Conservation (phyloP, 2,888 invertebrate species). For the Eilema griseolum region DNA sequence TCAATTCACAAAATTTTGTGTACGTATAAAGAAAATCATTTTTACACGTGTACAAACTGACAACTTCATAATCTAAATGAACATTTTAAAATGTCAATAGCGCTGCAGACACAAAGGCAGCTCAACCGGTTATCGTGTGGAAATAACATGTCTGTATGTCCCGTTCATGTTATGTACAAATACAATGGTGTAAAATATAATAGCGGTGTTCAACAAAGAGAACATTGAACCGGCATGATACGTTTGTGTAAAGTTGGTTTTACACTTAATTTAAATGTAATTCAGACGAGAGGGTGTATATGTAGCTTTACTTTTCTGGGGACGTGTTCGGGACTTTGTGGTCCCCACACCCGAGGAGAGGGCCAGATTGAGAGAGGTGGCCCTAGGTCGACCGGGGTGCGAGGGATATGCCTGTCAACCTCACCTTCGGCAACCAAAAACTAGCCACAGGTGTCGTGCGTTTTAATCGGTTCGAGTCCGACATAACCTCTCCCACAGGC, state of each 20-base stretch:
- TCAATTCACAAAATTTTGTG: not conserved
- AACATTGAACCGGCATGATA: slow-evolving; percentile 6
- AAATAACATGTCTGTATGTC: slow-evolving; percentile 42
- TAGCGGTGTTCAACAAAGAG: slow-evolving; percentile 18
- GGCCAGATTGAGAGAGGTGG: too few relatives aligned
- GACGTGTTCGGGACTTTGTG: too few relatives aligned
- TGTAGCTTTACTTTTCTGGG: too few relatives aligned
- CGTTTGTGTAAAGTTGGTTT: not conserved
- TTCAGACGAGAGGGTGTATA: too few relatives aligned
- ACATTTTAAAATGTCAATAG: not conserved
- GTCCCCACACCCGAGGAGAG: too few relatives aligned
- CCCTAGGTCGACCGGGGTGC: too few relatives aligned
- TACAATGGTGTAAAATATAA: slow-evolving; percentile 20
- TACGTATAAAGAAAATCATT: not conserved
- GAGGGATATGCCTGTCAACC: too few relatives aligned
- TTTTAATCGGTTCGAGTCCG: too few relatives aligned
- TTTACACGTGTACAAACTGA: not conserved
- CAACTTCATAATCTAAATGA: not conserved
- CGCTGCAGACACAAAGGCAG: not conserved
- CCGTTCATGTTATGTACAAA: not conserved
- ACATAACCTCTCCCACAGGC: too few relatives aligned
- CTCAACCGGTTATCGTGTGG: slow-evolving; percentile 48
- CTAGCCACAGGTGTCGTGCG: too few relatives aligned
- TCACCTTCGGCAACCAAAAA: too few relatives aligned
- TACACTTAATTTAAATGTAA: not conserved